Percentiles rank a stretch among this genome's conserved stretches.
Evolutionary conservation across 2,113 vertebrate species (phyloP).

Genomic region (Orthochromis indermauri): DNA sequence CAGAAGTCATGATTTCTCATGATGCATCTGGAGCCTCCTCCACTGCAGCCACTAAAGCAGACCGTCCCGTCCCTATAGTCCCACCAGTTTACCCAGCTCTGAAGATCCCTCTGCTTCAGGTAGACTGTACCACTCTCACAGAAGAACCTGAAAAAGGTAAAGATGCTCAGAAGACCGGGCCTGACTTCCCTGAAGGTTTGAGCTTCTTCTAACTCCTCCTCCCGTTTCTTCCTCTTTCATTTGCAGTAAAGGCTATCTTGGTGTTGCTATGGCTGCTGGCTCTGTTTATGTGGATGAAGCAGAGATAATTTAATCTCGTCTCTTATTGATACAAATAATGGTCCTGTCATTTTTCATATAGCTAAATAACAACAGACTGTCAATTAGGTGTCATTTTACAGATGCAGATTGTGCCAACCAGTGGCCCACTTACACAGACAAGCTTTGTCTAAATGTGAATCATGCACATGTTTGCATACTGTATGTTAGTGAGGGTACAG

Average conservation of each 20-base stretch:
- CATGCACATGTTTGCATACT: background rate
- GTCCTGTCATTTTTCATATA: slow-evolving; percentile 5
- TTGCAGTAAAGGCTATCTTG: background rate
- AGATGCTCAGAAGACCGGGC: background rate
- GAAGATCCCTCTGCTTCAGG: background rate
- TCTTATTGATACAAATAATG: background rate
- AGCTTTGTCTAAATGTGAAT: background rate
- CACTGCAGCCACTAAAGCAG: background rate
- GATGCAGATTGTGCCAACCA: background rate
- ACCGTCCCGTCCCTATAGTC: fast-evolving
- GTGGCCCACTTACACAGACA: background rate
- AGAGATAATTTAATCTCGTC: slow-evolving; percentile 16
- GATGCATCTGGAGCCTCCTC: background rate
- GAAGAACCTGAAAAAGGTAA: background rate
- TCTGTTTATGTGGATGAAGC: background rate
- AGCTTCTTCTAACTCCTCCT: background rate
- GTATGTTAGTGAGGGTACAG: background rate
- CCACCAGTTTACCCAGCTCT: background rate
- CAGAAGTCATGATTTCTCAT: background rate
- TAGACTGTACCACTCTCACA: background rate
- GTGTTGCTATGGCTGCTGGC: slow-evolving; percentile 8
- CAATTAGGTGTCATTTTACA: background rate
- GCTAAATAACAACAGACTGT: background rate
- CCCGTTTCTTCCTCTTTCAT: background rate
- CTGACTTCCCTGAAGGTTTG: slow-evolving; percentile 28